Evolutionary conservation across 1,140 invertebrate species (phyloP), one percentile per base, ranked within the genome.

Genomic region (Calephelis virginiensis): DNA sequence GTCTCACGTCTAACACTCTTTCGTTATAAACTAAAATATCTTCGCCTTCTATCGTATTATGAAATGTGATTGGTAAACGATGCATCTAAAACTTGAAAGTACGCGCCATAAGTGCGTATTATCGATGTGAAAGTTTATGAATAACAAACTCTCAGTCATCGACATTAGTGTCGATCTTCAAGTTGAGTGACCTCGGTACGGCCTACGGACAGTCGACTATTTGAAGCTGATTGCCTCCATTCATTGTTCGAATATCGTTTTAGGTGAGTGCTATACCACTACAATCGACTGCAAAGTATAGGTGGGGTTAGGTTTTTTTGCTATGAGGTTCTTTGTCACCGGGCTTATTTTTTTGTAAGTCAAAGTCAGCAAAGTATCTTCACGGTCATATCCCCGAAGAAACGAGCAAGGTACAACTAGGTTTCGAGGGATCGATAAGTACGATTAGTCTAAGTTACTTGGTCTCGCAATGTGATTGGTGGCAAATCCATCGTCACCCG

Each of bases 131-230:
- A 81, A 81, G 80, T 81, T 71, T 81, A 77, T 74, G 75, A 75
- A 81, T 78, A 75, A 77, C 71, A 72, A 77, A 76, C 72, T 76
- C 76, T 76, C 80, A 80, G 77, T 77, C 80, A 78, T 80, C 76
- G 77, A 81, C 80, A 78, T 81, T 80, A 77, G 67, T 71, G 77
- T 75, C 73, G 72, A 81, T 81, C 71, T 78, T 76, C 60, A 67
- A 81, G 80, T 83, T 84, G 77, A 84, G 68, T 81, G 82, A 84
- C 82, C 82, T 77, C 62, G 71, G 72, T 65, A 68, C 53, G 53
- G 53, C 37, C 53, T 37, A 63, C 76, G 77, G 76, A 77, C 78
- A 72, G 73, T 72, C 77, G 71, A 70, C 71, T 74, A 69, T 75
- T 74, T 77, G 77, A 76, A 80, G 76, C 80, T 75, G 76, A 76